Conservation (phyloP, 2,113 vertebrate genomes). For the Epinephelus moara region DNA sequence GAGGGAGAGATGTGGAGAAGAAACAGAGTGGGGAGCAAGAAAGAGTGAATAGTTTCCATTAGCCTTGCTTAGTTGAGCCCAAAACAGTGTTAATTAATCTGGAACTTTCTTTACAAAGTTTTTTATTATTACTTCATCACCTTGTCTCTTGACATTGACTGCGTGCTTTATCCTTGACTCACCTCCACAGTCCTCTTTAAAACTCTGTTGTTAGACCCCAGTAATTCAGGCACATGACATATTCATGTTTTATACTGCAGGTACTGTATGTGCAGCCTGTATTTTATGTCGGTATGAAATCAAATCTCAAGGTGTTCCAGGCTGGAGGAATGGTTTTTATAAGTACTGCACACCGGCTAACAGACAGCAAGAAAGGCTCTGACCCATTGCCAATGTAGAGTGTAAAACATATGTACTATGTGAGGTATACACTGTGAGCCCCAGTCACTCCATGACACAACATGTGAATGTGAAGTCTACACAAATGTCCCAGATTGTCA, state of each 20-base stretch:
- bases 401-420: no score
- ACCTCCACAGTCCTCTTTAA: neutral
- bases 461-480: no score
- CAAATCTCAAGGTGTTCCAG: neutral
- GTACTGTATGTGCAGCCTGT: neutral
- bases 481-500: no score
- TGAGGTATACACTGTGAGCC: no score
- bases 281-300: neutral
- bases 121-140: slow-evolving; percentile 50
- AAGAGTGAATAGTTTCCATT: slow-evolving; percentile 68
- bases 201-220: neutral
- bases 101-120: slow-evolving; percentile 69
- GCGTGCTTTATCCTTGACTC: slow-evolving; percentile 24
- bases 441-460: no score
- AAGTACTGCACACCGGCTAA: no score
- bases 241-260: neutral
- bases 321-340: neutral
- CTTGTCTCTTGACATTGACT: slow-evolving; percentile 40
- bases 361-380: no score
- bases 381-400: no score
- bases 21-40: slow-evolving; percentile 30
- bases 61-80: slow-evolving; percentile 73
- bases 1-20: slow-evolving; percentile 10
- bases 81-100: slow-evolving; percentile 79
- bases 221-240: neutral